Evolutionary conservation across 2,113 vertebrate genomes (phyloP), one percentile per base, ranked within the genome.

Genomic region (Phyllopteryx taeniolatus): DNA sequence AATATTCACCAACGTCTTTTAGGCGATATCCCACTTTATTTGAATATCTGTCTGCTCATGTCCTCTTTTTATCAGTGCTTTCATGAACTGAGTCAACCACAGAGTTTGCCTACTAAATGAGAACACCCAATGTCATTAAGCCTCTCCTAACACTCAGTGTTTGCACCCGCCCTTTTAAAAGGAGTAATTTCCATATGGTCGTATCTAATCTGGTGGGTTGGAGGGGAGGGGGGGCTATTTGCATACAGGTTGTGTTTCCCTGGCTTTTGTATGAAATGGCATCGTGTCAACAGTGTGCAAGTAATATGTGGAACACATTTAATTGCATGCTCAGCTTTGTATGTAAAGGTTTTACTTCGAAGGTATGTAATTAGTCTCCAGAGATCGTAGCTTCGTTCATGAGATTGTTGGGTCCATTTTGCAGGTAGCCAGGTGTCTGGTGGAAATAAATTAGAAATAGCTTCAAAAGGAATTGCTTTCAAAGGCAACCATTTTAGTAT

Each of bases 51-150:
- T 84, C 70, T 83, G 70, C 67, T 77, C 73, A 1, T 84, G 74
- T 84, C 67, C 78, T 81, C 84, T 63, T 85, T 85, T 81, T 79
- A 83, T 86, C 86, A 80, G 66, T 68, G 44, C 74, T 59, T 74
- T 76, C 70, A 75, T 67, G 80, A 82, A 77, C 79, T 76, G 77
- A 85, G 78, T 61, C 75, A 83, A 86, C 87, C 83, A 5, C 88
- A 74, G 76, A 79, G 83, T 92, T 92, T 92, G 88, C 84, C 80
- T 91, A 70, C 85, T 79, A 90, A 91, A 92, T 90, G 84, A 90
- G 83, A 87, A 74, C 78, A 77, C 72, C 86, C 88, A 79, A 75
- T 84, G 77, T 79, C 82, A 72, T 71, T 75, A 80, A 83, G 77
- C 76, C 79, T 72, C 76, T 77, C 67, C 79, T 74, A 70, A 59